A percentile compares a stretch with the other conserved stretches of the same genome.
phyloP scores from a whole-genome alignment of 2,888 invertebrate genomes.

The Dynastes maya region DNA sequence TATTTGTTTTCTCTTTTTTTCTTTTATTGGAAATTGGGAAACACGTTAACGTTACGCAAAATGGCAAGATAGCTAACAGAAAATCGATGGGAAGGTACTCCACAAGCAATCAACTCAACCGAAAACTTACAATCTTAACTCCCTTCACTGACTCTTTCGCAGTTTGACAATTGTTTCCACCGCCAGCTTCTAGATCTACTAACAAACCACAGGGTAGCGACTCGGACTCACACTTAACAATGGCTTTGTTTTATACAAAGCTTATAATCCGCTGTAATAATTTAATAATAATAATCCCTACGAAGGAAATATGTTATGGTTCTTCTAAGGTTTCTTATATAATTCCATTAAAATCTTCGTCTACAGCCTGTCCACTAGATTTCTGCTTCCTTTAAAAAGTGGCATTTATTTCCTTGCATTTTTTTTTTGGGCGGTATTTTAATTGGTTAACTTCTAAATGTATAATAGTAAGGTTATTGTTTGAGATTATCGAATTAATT shows the following conservation, averaged over 20 bases:
- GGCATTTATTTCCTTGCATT: too few relatives aligned
- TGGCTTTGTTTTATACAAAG: slow-evolving; percentile 26
- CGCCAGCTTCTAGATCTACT: slow-evolving; percentile 20
- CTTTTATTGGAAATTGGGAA: too few relatives aligned
- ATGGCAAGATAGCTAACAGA: too few relatives aligned
- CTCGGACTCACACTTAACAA: not conserved
- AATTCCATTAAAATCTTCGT: slow-evolving; percentile 18
- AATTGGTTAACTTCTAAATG: too few relatives aligned
- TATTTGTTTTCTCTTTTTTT: too few relatives aligned
- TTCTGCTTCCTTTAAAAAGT: not conserved
- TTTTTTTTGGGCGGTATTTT: too few relatives aligned
- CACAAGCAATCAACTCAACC: too few relatives aligned
- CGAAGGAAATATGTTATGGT: slow-evolving; percentile 35
- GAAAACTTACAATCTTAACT: slow-evolving; percentile 10
- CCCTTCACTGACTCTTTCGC: slow-evolving; percentile 9
- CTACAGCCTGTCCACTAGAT: not conserved
- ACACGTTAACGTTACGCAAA: too few relatives aligned
- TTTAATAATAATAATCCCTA: slow-evolving; percentile 38
- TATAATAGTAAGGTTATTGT: too few relatives aligned
- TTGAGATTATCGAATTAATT: too few relatives aligned
- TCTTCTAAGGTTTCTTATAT: slow-evolving; percentile 23
- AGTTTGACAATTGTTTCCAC: not conserved
- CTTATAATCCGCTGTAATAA: slow-evolving; percentile 38
- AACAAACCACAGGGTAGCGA: slow-evolving; percentile 21
- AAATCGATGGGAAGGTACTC: too few relatives aligned